phyloP scores from a whole-genome alignment of 2,113 vertebrate species.

The Nibea coibor region DNA sequence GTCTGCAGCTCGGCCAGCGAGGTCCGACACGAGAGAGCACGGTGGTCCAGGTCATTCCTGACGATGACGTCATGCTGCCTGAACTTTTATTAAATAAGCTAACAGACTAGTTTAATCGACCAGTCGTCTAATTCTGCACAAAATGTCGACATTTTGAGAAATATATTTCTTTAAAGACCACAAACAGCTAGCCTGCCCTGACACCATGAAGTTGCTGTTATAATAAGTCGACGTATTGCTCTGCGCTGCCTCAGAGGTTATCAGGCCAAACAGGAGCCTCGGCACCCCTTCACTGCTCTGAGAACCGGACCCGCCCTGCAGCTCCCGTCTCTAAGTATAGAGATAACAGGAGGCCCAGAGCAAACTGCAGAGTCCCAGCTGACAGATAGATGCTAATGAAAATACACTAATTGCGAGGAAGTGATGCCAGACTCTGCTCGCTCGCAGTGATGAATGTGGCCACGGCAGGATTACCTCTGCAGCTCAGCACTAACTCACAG shows the following conservation, averaged over 20 bases:
- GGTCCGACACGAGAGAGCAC: too few relatives aligned
- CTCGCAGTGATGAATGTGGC: conserved; percentile 32
- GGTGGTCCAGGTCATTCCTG: too few relatives aligned
- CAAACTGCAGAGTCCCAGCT: conserved; percentile 8
- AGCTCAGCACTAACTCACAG: conserved; percentile 35
- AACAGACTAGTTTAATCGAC: too few relatives aligned
- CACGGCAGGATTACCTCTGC: conserved; percentile 27
- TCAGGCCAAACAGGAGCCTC: conserved; percentile 54
- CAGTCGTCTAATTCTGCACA: too few relatives aligned
- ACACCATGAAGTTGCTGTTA: neutral
- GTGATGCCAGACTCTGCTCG: conserved; percentile 24
- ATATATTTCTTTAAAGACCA: neutral
- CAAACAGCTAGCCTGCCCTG: neutral
- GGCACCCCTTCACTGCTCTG: conserved; percentile 14
- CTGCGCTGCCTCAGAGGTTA: conserved; percentile 28
- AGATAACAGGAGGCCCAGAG: conserved; percentile 60
- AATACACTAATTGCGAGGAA: conserved; percentile 29
- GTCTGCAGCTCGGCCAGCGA: too few relatives aligned
- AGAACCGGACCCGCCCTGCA: conserved; percentile 47
- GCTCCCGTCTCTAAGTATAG: neutral
- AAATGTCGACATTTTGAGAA: too few relatives aligned
- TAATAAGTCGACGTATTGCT: neutral
- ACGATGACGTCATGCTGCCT: too few relatives aligned
- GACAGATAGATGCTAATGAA: conserved; percentile 41
- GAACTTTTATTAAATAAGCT: too few relatives aligned